Evolutionary conservation across 1,140 invertebrate genomes (phyloP), one percentile per base, ranked within the genome.

Genomic region (Yoshiicerus persimilis): DNA sequence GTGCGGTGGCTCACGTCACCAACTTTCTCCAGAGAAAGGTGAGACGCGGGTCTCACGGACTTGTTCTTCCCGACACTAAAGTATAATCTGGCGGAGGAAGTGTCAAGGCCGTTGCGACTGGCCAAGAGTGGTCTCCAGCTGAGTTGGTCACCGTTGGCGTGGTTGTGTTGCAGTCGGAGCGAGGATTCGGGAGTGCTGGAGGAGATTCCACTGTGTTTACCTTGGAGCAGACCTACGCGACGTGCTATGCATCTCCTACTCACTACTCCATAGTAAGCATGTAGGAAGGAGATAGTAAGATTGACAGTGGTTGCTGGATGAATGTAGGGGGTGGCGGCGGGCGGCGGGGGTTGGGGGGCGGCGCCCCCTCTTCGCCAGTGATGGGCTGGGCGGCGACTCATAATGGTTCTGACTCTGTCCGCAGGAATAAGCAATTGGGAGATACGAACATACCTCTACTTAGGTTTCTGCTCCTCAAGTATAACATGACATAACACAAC

Each of bases 341-440:
- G n/a, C n/a, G n/a, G n/a, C n/a, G n/a, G n/a, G n/a, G n/a, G n/a
- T n/a, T 56, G 47, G 47, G 47, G 20, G 16, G 47, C 16, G 20
- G 47, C 47, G n/a, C n/a, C 47, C 47, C 47, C 23, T 70, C 64
- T 66, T 23, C 27, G 4, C 27, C 64, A 70, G 27, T 70, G 64
- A 70, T 70, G 27, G 64, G 64, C 27, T 85, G 84, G 84, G 84
- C 84, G 84, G 84, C 84, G 84, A 85, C 84, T 85, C 84, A 32
- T 85, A 25, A 27, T 85, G 84, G 84, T 85, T 85, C 84, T 47
- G 27, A 38, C 36, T 85, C 41, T 47, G 84, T 85, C 84, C 84
- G 47, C 84, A 56, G 38, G 36, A 85, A 85, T 70, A 70, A 70
- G 64, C 64, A 70, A 25, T 56, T 56, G 47, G 4, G n/a, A 56